These are phyloP conservation scores for Eupithecia tripunctaria DNA, from an alignment of 2,888 invertebrate species.

Conservation along the genomic window DNA sequence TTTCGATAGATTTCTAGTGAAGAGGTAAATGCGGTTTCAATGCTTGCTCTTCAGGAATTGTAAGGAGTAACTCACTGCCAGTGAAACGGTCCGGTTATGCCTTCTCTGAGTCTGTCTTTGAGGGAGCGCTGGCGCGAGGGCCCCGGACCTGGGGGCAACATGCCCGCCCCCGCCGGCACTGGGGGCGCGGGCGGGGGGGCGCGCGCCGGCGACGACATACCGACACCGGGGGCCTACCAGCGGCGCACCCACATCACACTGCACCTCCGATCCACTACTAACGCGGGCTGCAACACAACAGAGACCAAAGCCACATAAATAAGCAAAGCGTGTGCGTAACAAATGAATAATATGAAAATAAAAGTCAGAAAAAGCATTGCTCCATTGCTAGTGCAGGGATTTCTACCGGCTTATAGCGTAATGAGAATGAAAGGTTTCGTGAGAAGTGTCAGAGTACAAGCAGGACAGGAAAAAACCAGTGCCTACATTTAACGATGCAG, in stretches of 20 bases:
- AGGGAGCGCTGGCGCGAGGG: constrained; percentile 90
- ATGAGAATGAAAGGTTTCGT: constrained; percentile 32
- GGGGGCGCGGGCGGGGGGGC: constrained; percentile 60
- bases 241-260: constrained; percentile 64
- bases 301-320: constrained; percentile 80
- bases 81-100: constrained; percentile 90
- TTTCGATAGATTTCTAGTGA: constrained; percentile 10
- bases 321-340: constrained; percentile 69
- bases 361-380: constrained; percentile 47
- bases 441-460: constrained; percentile 11
- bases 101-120: constrained; percentile 91
- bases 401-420: constrained; percentile 26
- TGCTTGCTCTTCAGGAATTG: constrained; percentile 24
- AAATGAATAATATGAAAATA: constrained; percentile 34
- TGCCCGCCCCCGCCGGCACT: constrained; percentile 75
- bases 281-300: constrained; percentile 80
- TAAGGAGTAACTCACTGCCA: constrained; percentile 89
- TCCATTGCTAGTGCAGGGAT: constrained; percentile 39
- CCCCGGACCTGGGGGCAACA: constrained; percentile 77
- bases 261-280: constrained; percentile 70
- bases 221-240: constrained; percentile 57
- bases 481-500: not conserved
- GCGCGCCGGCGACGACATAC: constrained; percentile 77
- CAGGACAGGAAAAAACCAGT: not conserved
- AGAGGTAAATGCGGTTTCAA: constrained; percentile 29